Conservation (phyloP, 2,888 invertebrate genomes). For the Phania funesta region DNA sequence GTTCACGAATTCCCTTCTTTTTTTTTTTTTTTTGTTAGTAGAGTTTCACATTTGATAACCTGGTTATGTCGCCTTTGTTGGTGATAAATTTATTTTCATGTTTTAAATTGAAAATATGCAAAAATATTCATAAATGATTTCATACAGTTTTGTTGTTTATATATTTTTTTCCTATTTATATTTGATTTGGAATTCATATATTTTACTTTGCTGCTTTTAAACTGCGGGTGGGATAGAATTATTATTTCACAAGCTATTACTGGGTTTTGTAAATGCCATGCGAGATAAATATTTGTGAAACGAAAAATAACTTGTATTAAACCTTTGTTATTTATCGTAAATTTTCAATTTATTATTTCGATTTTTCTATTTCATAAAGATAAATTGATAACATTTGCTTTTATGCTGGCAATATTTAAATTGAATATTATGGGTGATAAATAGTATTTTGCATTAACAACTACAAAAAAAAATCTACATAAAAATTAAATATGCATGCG, state of each 20-base stretch:
- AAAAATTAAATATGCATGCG: constrained; percentile 43
- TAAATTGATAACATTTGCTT: constrained; percentile 3
- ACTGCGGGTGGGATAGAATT: constrained; percentile 3
- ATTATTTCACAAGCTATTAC: constrained; percentile 26
- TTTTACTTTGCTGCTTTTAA: not conserved
- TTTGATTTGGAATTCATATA: constrained; percentile 34
- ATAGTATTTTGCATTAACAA: constrained; percentile 39
- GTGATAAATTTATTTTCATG: constrained; percentile 63
- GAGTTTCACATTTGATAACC: constrained; percentile 58
- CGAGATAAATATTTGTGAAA: constrained; percentile 27
- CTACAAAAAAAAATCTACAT: constrained; percentile 20
- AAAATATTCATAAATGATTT: constrained; percentile 54
- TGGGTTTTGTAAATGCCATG: constrained; percentile 22
- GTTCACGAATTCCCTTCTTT: not conserved
- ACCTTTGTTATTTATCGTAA: constrained; percentile 46
- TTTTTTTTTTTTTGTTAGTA: not conserved
- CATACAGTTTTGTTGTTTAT: constrained; percentile 41
- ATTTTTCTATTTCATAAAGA: not conserved
- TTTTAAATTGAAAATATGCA: constrained; percentile 61
- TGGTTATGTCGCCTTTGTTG: constrained; percentile 61
- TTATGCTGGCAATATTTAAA: constrained; percentile 25
- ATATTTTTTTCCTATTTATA: constrained; percentile 12
- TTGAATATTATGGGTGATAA: constrained; percentile 33
- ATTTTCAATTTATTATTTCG: constrained; percentile 32
- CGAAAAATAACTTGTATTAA: constrained; percentile 14